Conservation (phyloP, 2,113 vertebrate genomes). For the Climacteris rufus region DNA sequence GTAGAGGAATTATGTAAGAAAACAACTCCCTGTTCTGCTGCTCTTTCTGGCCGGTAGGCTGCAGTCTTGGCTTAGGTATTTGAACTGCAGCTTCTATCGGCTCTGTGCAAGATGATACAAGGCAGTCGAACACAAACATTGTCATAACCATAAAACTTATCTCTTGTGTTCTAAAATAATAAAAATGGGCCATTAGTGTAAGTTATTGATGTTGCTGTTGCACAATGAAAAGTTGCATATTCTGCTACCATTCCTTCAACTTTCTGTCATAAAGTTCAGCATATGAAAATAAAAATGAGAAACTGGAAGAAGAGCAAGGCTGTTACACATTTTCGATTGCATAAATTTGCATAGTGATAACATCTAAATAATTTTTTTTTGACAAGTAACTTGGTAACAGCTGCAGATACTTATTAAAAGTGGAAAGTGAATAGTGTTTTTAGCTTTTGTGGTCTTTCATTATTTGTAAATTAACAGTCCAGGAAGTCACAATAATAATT, state of each 20-base stretch:
- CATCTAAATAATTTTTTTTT: not conserved
- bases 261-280: not conserved
- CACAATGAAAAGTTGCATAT: not conserved
- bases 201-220: not conserved
- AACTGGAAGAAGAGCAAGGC: not conserved
- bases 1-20: not conserved
- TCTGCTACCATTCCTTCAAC: not conserved
- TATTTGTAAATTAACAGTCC: not conserved
- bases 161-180: not conserved
- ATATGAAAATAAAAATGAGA: not conserved
- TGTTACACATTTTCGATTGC: not conserved
- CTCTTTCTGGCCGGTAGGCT: not conserved
- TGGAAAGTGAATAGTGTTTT: not conserved
- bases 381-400: not conserved
- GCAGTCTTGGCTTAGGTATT: slow-evolving; percentile 32
- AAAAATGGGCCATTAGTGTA: not conserved
- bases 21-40: not conserved
- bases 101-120: not conserved
- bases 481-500: not conserved
- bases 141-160: not conserved
- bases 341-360: not conserved
- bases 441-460: not conserved
- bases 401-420: not conserved
- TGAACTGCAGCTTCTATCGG: not conserved
- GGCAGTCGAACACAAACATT: not conserved